Conservation (phyloP, 2,113 vertebrate genomes). For the Sardina pilchardus region DNA sequence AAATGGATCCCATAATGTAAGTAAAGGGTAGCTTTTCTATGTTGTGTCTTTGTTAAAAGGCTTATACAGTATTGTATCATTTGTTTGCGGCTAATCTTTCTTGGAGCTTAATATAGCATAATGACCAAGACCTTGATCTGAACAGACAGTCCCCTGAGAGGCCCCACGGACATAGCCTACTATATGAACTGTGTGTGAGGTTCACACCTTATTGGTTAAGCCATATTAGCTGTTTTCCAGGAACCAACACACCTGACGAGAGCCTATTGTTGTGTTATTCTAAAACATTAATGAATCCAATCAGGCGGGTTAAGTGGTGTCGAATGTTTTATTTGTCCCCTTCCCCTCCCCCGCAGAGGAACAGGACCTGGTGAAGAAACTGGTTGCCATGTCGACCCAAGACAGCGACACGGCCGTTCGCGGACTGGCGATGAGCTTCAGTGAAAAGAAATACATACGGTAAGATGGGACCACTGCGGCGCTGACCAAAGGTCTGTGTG, state of each 20-base stretch:
- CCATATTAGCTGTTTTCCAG: not conserved
- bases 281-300: not conserved
- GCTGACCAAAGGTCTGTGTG: not conserved
- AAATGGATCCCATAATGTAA: no score
- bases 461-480: not conserved
- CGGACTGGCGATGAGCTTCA: slow-evolving; percentile 75
- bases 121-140: not conserved
- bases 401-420: slow-evolving; percentile 78
- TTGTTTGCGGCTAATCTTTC: not conserved
- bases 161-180: not conserved
- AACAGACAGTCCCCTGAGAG: not conserved
- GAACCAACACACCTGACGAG: not conserved
- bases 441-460: slow-evolving; percentile 76
- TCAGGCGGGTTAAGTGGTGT: not conserved
- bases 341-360: slow-evolving; percentile 57
- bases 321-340: not conserved
- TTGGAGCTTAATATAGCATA: not conserved
- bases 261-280: not conserved
- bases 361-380: slow-evolving; percentile 71
- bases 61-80: not conserved
- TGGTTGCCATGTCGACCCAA: slow-evolving; percentile 69
- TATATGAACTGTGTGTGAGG: not conserved
- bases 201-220: not conserved
- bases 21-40: no score
- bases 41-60: not conserved